Evolutionary conservation across 2,888 invertebrate species (phyloP), one percentile per base, ranked within the genome.

Genomic region (Troides aeacus): DNA sequence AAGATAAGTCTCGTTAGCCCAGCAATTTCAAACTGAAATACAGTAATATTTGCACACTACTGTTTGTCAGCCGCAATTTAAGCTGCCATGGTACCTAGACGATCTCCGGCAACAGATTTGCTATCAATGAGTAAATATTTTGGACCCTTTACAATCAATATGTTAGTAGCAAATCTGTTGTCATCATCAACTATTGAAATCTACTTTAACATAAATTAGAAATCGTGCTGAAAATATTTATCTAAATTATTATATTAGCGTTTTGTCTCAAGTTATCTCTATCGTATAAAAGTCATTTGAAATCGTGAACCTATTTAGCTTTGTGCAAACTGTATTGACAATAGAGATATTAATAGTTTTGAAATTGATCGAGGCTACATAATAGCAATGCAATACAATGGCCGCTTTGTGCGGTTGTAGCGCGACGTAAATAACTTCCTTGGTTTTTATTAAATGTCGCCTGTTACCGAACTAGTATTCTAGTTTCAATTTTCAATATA

Each of bases 301-400:
- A 50, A 12, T 8, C 5, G 10, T 18, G 8, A n/a, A 53, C 24
- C 50, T n/a, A 39, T 64, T 56, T 42, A 30, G 8, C 50, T 7
- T 64, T 70, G 63, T 39, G n/a, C 58, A 62, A 64, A 58, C 69
- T 68, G 63, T 68, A 15, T 23, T 23, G 24, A 58, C 71, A 68
- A 67, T 71, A 68, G 62, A 73, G 68, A 67, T 64, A 64, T 68
- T 68, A 73, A 74, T 72, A 66, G 71, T 64, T 69, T 61, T 59
- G 66, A 68, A 74, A 71, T 71, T 68, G 73, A 74, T 72, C 72
- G 69, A 57, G 56, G 15, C 53, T 39, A 62, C 23, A 61, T 61
- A 64, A 64, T 56, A 53, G 64, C 57, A 36, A 36, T n/a, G 60
- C 62, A 50, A 57, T 23, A 62, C 56, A 69, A 65, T 62, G 62